Evolutionary conservation across 2,888 invertebrate genomes (phyloP), one percentile per base, ranked within the genome.

Genomic region (Dasypolia templi): DNA sequence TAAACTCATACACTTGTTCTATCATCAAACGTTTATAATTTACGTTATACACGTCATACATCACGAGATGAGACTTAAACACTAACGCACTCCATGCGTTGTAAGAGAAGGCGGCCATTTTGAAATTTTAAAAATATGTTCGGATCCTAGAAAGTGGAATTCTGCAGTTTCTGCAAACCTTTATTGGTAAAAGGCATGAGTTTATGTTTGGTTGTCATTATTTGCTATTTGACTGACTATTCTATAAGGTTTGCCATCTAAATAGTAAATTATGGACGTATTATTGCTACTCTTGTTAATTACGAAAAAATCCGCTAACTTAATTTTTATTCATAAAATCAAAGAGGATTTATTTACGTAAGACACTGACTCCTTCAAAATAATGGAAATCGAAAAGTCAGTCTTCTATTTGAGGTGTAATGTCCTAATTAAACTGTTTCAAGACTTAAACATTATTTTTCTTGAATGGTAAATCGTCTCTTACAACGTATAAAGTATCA

Each of bases 1-100:
- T 96, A 95, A 96, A 96, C 94, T 94, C 95, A 94, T 96, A 96
- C 95, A 95, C 92, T 93, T 93, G 94, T 92, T 93, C 94, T 95
- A 93, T 93, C 86, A 94, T 93, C 95, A 95, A 95, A 93, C 93
- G 92, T 94, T 95, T 94, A 94, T 93, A 92, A 93, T 91, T 92
- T 92, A 94, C 90, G 91, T 92, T 92, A 94, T 89, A 93, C 92
- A 93, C 92, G 90, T 91, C 91, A 90, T 92, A 92, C 92, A 91
- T 91, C 93, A 90, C 84, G 83, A 87, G 86, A 87, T 86, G 87
- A 84, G 78, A 81, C 91, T 91, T 91, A 92, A 77, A 83, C 74
- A 84, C 87, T 91, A 92, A 87, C 71, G 68, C 69, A 82, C 76
- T 79, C 72, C 77, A 77, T 80, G 87, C 90, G 87, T 90, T 92